Evolutionary conservation across 2,888 invertebrate genomes (phyloP), one percentile per base, ranked within the genome.

Genomic region (Mylabris sibirica): DNA sequence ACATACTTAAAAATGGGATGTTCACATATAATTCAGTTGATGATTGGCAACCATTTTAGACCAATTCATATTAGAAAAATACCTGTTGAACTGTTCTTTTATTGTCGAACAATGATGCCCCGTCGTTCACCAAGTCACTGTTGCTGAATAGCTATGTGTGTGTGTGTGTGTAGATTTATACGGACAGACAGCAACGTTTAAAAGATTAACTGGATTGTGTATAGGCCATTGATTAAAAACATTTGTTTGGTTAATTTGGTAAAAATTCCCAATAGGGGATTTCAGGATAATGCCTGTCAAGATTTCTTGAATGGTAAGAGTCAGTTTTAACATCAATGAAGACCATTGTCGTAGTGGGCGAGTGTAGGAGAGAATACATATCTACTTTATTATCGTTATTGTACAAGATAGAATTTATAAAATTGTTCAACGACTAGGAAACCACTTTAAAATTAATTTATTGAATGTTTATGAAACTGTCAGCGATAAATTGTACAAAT

Each of bases 231-330:
- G 82, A 83, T 83, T 82, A 83, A 82, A 82, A 81, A 82, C 82
- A 82, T 83, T 83, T 82, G 82, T 81, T n/a, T 79, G 76, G 77
- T 82, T 82, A 82, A 82, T 82, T 82, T 82, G 79, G 80, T 78
- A 76, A 80, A n/a, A 81, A 81, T 81, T 81, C 78, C 77, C 75
- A 34, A 74, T 71, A 12, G 57, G 76, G 73, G 72, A 68, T 61
- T 72, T 69, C 67, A 64, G 67, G 70, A 81, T 77, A 80, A 79
- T 79, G 77, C 70, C 69, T 77, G 79, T 74, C 79, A 57, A 79
- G 68, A 70, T 59, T 34, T 53, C 41, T 57, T 78, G 77, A 79
- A 81, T 79, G 77, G 76, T 70, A 72, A 77, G 57, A 57, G 57
- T 57, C 57, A 81, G 81, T 81, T 79, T 79, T 65, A 66, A 59